Conservation (phyloP, 2,797 vertebrate species). For the Pseudochirops cupreus region DNA sequence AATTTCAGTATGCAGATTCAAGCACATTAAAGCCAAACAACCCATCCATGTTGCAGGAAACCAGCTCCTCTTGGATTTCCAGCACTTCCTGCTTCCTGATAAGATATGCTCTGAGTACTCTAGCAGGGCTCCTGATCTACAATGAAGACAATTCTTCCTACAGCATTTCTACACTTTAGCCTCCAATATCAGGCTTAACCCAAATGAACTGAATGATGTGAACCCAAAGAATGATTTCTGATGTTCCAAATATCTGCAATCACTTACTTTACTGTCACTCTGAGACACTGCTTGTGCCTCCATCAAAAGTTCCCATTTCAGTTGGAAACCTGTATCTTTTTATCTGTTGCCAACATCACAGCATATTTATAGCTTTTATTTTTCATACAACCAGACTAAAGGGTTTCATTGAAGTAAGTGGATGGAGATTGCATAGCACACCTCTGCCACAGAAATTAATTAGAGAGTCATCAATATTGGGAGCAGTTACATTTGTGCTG, state of each 20-base stretch:
- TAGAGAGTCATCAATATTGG: conserved; percentile 51
- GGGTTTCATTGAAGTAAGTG: conserved; percentile 54
- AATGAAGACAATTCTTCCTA: conserved; percentile 16
- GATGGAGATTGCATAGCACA: conserved; percentile 28
- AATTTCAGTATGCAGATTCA: conserved; percentile 18
- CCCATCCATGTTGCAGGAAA: conserved; percentile 43
- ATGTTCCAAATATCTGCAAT: background rate
- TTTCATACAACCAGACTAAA: conserved; percentile 59
- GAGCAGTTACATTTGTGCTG: conserved; percentile 57
- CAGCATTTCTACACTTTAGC: conserved; percentile 43
- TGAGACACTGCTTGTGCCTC: conserved; percentile 3
- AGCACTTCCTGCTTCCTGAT: conserved; percentile 40
- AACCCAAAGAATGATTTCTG: conserved; percentile 56
- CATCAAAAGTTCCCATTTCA: conserved; percentile 34
- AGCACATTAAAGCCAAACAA: background rate
- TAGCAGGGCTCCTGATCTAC: conserved; percentile 33
- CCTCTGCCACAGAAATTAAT: conserved; percentile 42
- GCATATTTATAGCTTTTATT: conserved; percentile 26
- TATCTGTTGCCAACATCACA: conserved; percentile 49
- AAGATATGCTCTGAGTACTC: conserved; percentile 38
- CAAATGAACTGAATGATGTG: conserved; percentile 27
- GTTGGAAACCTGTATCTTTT: conserved; percentile 25
- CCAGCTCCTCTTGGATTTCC: conserved; percentile 43
- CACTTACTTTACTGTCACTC: background rate
- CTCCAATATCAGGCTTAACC: conserved; percentile 41